Conservation (phyloP, 2,888 invertebrate genomes). For the Pimpla rufipes region DNA sequence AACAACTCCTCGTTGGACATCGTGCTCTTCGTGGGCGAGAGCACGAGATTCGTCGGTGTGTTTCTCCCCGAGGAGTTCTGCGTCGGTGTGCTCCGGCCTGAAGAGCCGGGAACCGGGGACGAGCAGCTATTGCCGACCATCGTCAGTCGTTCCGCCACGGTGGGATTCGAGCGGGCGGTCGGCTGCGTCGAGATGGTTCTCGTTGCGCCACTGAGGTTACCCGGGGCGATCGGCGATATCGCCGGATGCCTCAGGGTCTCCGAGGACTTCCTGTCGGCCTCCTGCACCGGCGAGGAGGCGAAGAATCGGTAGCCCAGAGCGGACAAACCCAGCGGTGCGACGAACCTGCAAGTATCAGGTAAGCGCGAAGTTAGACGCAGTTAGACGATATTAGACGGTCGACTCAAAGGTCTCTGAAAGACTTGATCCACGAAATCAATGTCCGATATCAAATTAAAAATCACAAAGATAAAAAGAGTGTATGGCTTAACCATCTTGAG, state of each 20-base stretch:
- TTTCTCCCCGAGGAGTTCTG: conserved; percentile 76
- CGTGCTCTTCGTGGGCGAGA: conserved; percentile 90
- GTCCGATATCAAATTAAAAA: too few species aligned
- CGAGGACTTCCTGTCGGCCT: conserved; percentile 73
- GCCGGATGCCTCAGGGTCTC: conserved; percentile 76
- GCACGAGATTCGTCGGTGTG: conserved; percentile 78
- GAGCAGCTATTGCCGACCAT: conserved; percentile 73
- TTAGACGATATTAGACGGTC: too few species aligned
- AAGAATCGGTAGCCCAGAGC: conserved; percentile 83
- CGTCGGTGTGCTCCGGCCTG: conserved; percentile 68
- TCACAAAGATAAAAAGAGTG: too few species aligned
- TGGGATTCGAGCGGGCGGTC: conserved; percentile 75
- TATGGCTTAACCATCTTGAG: too few species aligned
- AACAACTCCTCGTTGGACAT: conserved; percentile 93
- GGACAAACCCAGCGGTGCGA: conserved; percentile 79
- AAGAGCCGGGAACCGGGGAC: conserved; percentile 67
- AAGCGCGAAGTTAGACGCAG: neutral
- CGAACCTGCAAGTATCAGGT: conserved; percentile 75
- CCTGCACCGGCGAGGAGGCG: conserved; percentile 79
- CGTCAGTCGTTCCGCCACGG: conserved; percentile 79
- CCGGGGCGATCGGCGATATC: conserved; percentile 80
- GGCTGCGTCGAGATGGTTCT: conserved; percentile 81
- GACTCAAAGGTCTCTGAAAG: too few species aligned
- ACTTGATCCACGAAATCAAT: too few species aligned
- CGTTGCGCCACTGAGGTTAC: conserved; percentile 67